Percentiles rank a stretch among this genome's conserved stretches.
These are phyloP conservation scores for Tribolium freemani DNA, from an alignment of 2,888 invertebrate genomes.

Conservation along the genomic window DNA sequence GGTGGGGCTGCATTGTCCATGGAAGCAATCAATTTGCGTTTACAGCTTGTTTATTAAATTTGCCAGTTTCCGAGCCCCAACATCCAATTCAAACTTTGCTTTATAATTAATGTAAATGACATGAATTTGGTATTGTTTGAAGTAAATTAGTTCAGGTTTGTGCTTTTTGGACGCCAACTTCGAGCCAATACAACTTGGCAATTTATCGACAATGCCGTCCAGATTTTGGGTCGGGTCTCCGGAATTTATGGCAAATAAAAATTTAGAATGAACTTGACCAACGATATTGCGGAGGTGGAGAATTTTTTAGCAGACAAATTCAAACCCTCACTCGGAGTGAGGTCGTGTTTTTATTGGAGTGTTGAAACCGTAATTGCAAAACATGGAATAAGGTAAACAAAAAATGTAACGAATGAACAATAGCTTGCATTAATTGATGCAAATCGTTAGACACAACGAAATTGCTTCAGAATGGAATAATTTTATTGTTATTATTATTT, in stretches of 20 bases:
- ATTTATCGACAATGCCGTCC: neutral
- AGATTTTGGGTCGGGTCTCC: neutral
- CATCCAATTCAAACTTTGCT: neutral
- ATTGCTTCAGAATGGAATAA: neutral
- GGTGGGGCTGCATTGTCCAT: neutral
- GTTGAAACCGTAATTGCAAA: neutral
- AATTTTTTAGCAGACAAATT: neutral
- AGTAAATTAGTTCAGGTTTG: neutral
- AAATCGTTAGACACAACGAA: neutral
- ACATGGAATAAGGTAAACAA: neutral
- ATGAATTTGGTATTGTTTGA: neutral
- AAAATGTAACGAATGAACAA: neutral
- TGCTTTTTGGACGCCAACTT: neutral
- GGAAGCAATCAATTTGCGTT: neutral
- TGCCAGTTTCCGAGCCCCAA: neutral
- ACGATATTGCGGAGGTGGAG: neutral
- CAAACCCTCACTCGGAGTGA: neutral
- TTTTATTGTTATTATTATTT: neutral
- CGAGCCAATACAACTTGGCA: neutral
- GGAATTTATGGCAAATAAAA: neutral
- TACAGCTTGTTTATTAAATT: neutral
- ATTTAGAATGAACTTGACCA: neutral
- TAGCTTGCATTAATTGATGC: neutral
- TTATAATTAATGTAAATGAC: slow-evolving; percentile 8
- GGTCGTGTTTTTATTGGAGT: neutral